A percentile compares a stretch with the other conserved stretches of the same genome.
Conservation (phyloP, 30 jellyfish, hydroid and myxozoan species). For the Aurelia sp. region DNA sequence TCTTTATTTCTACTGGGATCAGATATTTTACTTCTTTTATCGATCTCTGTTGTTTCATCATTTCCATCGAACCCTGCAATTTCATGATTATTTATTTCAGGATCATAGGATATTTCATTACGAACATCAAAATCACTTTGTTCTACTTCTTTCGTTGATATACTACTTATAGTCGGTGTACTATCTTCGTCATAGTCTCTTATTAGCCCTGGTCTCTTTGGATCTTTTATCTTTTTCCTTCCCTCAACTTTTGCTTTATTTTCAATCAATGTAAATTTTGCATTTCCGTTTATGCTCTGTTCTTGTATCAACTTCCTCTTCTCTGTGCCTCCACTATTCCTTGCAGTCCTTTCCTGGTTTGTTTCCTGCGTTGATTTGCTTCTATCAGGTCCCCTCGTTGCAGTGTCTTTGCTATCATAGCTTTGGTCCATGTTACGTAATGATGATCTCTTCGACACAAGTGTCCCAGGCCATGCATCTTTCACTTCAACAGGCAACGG, state of each 20-base stretch:
- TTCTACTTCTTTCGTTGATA: constrained; percentile 41
- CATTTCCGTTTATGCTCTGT: background rate
- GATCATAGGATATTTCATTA: constrained; percentile 15
- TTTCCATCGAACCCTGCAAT: background rate
- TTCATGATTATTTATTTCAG: constrained; percentile 8
- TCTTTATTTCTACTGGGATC: background rate
- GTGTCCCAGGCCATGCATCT: constrained; percentile 39
- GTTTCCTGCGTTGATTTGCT: background rate
- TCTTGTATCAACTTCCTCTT: background rate
- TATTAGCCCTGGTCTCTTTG: background rate
- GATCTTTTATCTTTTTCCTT: background rate
- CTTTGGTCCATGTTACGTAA: background rate
- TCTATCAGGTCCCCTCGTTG: background rate
- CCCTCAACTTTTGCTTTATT: background rate
- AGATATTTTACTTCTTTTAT: constrained; percentile 31
- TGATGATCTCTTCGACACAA: constrained; percentile 10
- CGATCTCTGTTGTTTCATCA: constrained; percentile 3
- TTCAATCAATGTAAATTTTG: constrained; percentile 16
- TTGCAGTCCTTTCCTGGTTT: background rate
- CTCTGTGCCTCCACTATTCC: background rate
- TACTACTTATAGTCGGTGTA: constrained; percentile 12
- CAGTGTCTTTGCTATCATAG: background rate
- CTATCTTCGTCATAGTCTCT: constrained; percentile 14
- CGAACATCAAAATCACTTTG: background rate
- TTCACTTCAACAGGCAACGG: constrained; percentile 28